Evolutionary conservation across 2,888 invertebrate species (phyloP).

Genomic region (Tribolium freemani): DNA sequence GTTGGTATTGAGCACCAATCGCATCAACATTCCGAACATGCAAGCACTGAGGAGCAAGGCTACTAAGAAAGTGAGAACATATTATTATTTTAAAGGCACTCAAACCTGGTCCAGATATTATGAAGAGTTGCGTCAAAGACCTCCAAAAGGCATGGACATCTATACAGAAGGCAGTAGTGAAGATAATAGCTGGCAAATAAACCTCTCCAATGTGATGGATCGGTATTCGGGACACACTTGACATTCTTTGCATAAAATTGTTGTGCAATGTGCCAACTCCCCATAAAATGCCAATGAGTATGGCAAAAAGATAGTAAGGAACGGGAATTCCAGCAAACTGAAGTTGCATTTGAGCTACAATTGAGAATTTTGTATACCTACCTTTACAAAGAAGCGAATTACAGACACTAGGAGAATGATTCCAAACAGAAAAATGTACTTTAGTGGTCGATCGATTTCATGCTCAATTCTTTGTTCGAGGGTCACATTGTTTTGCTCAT

Average conservation of each 20-base stretch:
- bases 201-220: background rate
- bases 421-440: background rate
- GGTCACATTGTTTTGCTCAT: too few species aligned
- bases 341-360: background rate
- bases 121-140: constrained; percentile 6
- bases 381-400: background rate
- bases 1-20: background rate
- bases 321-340: background rate
- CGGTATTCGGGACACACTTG: background rate
- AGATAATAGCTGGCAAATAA: constrained; percentile 1
- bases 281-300: background rate
- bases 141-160: constrained; percentile 17
- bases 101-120: constrained; percentile 15
- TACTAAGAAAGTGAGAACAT: background rate
- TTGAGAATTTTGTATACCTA: background rate
- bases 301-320: background rate
- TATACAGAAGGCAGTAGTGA: constrained; percentile 1
- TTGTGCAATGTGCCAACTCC: background rate
- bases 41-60: background rate
- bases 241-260: background rate
- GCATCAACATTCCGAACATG: constrained; percentile 4
- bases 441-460: background rate
- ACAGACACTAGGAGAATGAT: background rate
- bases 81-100: too few species aligned
- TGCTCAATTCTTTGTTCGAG: background rate